These are phyloP conservation scores for Calyptomena viridis DNA, from an alignment of 2,113 vertebrate species.

Conservation along the genomic window DNA sequence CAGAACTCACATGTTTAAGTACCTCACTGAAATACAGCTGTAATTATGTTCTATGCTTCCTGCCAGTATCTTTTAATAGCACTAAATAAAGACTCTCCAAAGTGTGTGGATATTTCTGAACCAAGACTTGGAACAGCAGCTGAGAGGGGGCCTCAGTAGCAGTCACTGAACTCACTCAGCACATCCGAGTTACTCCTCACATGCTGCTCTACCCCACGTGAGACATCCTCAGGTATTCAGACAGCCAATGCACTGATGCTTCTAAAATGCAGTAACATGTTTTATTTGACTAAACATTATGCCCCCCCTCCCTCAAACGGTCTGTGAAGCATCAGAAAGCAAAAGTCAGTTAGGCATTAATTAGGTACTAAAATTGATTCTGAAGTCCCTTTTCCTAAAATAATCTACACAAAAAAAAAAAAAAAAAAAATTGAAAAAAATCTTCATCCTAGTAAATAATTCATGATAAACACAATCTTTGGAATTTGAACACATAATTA, in stretches of 20 bases:
- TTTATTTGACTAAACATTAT: not conserved
- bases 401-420: not conserved
- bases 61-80: not conserved
- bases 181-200: not conserved
- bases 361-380: not conserved
- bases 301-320: not conserved
- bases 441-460: conserved; percentile 70
- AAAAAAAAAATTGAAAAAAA: not conserved
- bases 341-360: conserved; percentile 6
- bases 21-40: not conserved
- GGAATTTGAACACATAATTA: conserved; percentile 71
- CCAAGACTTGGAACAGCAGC: not conserved
- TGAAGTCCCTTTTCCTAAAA: conserved; percentile 20
- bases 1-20: not conserved
- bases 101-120: not conserved
- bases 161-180: not conserved
- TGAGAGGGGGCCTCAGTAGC: not conserved
- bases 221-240: not conserved
- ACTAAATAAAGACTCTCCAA: not conserved
- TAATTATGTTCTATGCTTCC: not conserved
- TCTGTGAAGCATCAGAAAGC: not conserved
- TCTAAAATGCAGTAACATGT: not conserved
- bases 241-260: not conserved
- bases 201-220: not conserved
- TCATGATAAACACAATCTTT: conserved; percentile 62